Evolutionary conservation across 1,140 invertebrate genomes (phyloP).

Genomic region (Mycetomoellerius zeteki): DNA sequence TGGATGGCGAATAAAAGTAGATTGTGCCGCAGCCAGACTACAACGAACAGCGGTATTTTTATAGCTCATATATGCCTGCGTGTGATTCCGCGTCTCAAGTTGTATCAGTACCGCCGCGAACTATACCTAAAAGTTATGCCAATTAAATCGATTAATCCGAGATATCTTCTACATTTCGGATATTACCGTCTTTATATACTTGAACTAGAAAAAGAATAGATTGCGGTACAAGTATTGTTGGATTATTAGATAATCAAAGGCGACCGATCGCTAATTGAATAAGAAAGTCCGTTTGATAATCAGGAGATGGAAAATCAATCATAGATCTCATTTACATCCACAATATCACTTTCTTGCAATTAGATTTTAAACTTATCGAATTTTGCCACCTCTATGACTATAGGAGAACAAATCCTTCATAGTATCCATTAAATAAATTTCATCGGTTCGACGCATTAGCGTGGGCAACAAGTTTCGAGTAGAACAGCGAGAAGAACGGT

Average conservation of each 20-base stretch:
- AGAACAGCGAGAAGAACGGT: not conserved
- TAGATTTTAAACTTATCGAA: not conserved
- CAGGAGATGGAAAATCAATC: not conserved
- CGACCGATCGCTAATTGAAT: not conserved
- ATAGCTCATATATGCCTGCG: constrained; percentile 28
- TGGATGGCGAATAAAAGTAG: constrained; percentile 55
- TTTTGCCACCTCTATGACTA: not conserved
- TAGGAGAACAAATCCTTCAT: not conserved
- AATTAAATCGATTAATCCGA: constrained; percentile 3
- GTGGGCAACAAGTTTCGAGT: not conserved
- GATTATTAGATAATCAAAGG: not conserved
- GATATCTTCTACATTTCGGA: not conserved
- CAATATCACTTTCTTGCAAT: not conserved
- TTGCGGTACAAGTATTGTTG: not conserved
- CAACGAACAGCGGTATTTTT: constrained; percentile 51
- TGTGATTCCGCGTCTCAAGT: constrained; percentile 12
- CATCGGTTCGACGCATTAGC: not conserved
- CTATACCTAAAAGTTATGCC: not conserved
- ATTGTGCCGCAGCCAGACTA: constrained; percentile 42
- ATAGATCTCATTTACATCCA: not conserved
- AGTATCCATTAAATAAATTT: constrained; percentile 11
- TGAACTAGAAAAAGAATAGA: not conserved
- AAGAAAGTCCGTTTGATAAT: not conserved
- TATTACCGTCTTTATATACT: not conserved
- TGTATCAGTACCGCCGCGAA: not conserved